phyloP scores from a whole-genome alignment of 2,113 vertebrate genomes.

The Grallaria varia region DNA sequence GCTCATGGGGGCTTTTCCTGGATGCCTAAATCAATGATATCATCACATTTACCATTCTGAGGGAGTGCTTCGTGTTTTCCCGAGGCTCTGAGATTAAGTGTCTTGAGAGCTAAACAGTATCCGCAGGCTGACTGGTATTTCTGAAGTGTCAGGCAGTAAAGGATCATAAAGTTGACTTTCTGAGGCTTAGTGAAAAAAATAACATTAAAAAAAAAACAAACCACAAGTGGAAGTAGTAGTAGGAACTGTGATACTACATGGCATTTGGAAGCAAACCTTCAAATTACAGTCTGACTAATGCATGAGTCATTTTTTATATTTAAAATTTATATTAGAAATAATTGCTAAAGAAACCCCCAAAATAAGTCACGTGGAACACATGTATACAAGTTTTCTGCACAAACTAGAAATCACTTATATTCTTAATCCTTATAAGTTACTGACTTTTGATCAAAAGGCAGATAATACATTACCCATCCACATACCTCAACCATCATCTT shows the following conservation, averaged over 20 bases:
- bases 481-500: neutral
- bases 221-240: neutral
- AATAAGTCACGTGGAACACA: neutral
- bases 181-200: neutral
- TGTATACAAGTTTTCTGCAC: neutral
- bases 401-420: neutral
- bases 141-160: neutral
- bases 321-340: constrained; percentile 16
- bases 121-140: neutral
- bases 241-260: neutral
- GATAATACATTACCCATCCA: neutral
- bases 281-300: neutral
- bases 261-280: neutral
- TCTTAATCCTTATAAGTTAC: neutral
- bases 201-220: no score
- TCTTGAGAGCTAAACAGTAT: neutral
- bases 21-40: neutral
- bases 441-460: neutral
- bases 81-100: neutral
- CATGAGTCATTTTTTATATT: neutral
- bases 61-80: neutral
- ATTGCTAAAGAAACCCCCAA: neutral
- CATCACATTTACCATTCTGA: neutral
- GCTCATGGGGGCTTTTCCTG: neutral
- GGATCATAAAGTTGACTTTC: neutral